Conservation (phyloP, 2,113 vertebrate genomes). For the Gulo gulo region DNA sequence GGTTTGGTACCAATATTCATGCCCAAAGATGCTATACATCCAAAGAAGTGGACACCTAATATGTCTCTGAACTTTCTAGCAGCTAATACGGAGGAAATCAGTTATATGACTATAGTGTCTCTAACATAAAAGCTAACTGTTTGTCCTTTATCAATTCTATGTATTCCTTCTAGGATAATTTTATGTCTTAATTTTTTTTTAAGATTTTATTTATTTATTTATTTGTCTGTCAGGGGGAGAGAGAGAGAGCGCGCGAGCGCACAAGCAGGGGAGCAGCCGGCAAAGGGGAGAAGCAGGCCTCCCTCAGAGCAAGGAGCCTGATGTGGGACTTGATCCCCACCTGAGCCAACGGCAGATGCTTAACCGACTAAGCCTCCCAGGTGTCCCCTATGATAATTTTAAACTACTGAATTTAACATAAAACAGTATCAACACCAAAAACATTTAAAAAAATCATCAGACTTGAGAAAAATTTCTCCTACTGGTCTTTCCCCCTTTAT, state of each 20-base stretch:
- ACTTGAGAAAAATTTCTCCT: neutral
- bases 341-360: no score
- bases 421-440: neutral
- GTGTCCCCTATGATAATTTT: neutral
- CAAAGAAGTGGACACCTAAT: neutral
- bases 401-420: neutral
- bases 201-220: no score
- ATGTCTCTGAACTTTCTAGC: neutral
- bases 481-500: neutral
- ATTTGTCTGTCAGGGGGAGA: no score
- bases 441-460: neutral
- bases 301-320: no score
- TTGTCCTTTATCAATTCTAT: neutral
- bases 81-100: neutral
- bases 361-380: no score
- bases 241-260: accelerated
- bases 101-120: neutral
- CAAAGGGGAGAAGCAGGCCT: no score
- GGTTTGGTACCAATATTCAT: neutral
- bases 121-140: neutral
- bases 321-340: no score
- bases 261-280: no score
- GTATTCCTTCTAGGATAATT: neutral
- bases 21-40: neutral
- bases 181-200: no score